Conservation (phyloP, 2,113 vertebrate species). For the Cyrtonyx montezumae region DNA sequence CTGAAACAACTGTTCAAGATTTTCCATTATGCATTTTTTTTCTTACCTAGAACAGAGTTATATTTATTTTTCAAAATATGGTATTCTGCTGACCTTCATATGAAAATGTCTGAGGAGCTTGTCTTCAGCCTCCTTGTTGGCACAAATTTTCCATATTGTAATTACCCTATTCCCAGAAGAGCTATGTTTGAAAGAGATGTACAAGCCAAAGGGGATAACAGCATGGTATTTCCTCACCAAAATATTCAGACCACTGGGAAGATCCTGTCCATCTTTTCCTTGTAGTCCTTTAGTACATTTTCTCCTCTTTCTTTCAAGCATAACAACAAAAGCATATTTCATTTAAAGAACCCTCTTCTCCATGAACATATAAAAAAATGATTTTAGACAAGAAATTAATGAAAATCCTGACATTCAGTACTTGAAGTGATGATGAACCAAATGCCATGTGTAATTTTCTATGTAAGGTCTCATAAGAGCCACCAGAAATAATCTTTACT, state of each 20-base stretch:
- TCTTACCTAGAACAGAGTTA: conserved; percentile 11
- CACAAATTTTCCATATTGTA: background rate
- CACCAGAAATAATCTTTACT: background rate
- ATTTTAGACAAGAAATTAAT: background rate
- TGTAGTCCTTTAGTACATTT: background rate
- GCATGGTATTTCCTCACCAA: background rate
- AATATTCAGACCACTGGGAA: background rate
- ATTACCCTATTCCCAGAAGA: background rate
- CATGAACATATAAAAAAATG: background rate
- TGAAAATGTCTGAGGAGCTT: background rate
- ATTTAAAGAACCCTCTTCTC: background rate
- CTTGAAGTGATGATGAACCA: background rate
- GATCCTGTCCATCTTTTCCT: background rate
- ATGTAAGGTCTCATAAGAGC: background rate
- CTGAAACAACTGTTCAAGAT: background rate
- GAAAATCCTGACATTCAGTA: background rate
- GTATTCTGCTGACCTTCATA: background rate
- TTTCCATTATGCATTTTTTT: background rate
- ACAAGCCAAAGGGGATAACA: background rate
- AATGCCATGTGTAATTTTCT: background rate
- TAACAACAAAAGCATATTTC: background rate
- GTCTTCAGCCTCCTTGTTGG: background rate
- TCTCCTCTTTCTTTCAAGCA: background rate
- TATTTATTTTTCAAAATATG: conserved; percentile 40
- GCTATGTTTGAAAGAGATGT: background rate